Evolutionary conservation across 1,140 invertebrate species (phyloP), one percentile per base, ranked within the genome.

Genomic region (Seison nebaliae): DNA sequence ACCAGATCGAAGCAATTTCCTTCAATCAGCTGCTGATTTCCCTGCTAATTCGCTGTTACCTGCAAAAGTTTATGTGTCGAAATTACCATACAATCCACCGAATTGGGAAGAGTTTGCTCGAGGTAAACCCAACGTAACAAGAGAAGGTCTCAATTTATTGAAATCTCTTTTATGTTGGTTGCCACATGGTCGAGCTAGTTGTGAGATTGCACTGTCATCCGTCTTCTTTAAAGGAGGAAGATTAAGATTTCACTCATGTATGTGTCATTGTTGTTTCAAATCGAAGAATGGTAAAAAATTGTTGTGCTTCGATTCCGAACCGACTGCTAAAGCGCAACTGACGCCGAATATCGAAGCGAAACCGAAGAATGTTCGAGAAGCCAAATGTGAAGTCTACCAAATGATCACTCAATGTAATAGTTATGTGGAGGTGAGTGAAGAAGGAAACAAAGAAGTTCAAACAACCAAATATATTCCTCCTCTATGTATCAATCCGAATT

Each of bases 401-500:
- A 23, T 38, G 9, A 35, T 20, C 22, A 7, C 20, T 44, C 28
- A 30, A 47, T 35, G 29, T 46, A 43, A 46, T 45, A 31, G 35
- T 35, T 28, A 39, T 52, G 55, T 46, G 73, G 81, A 83, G 91
- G 68, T 76, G 83, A 67, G 76, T 96, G 66, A 80, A 91, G 67
- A 83, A 81, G 66, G 91, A 91, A 64, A 88, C 94, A 58, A 72
- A 76, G 47, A 81, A 93, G 58, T 80, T 86, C 53, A 76, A 77
- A 55, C 76, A 75, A 48, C n/a, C n/a, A 55, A 61, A 38, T 75
- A 74, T 51, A 70, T 79, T 42, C 80, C 94, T 42, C 86, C 88
- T 46, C 67, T 96, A 36, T 94, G 84, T 67, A 91, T 96, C 65
- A 96, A 96, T 67, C 88, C 84, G 44, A 80, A 88, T 65, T 91